Percentiles rank a stretch among this genome's conserved stretches.
Conservation (phyloP, 2,797 vertebrate species). For the Eremophila alpestris region DNA sequence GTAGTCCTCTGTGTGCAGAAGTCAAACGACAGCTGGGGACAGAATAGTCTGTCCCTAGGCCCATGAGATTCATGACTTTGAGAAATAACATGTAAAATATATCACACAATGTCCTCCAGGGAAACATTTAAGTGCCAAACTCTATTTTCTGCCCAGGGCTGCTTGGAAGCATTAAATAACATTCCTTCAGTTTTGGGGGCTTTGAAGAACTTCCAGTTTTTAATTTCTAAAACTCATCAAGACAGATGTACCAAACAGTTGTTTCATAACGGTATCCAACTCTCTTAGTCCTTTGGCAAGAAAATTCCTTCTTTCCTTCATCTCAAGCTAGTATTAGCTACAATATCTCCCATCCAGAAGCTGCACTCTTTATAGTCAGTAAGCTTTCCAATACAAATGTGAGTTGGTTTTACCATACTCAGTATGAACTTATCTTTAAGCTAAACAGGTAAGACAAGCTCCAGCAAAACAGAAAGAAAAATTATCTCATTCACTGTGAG, state of each 20-base stretch:
- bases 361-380: constrained; percentile 18
- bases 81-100: background rate
- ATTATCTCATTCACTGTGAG: background rate
- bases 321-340: constrained; percentile 57
- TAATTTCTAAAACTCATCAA: constrained; percentile 16
- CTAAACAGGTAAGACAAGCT: background rate
- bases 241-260: constrained; percentile 55
- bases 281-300: constrained; percentile 58
- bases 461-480: background rate
- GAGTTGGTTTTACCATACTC: background rate
- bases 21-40: background rate
- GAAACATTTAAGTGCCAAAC: background rate
- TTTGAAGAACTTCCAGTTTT: constrained; percentile 19
- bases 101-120: background rate
- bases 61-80: background rate
- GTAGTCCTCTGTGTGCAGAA: background rate
- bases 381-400: background rate
- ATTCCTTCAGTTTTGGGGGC: background rate
- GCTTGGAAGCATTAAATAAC: constrained; percentile 1
- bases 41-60: background rate
- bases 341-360: constrained; percentile 31
- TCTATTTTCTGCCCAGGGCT: background rate
- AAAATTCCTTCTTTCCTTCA: constrained; percentile 49
- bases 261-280: constrained; percentile 45
- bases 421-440: constrained; percentile 36